These are phyloP conservation scores for Drosophila nannoptera DNA, from an alignment of 1,140 invertebrate species.

Conservation along the genomic window DNA sequence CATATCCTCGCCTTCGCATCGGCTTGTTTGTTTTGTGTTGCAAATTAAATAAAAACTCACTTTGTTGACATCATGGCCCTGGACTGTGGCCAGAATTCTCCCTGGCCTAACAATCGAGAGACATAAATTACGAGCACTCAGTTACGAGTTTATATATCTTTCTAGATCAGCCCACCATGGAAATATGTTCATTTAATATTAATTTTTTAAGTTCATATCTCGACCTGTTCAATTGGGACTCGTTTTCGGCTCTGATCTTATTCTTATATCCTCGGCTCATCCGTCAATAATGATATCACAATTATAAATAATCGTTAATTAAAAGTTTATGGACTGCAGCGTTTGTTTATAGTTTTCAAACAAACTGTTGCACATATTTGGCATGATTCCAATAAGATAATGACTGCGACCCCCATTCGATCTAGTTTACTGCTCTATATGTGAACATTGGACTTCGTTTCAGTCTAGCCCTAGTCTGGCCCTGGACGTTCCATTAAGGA, in stretches of 20 bases:
- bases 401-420: no score
- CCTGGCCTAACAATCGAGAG: constrained; percentile 12
- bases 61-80: constrained; percentile 59
- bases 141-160: neutral
- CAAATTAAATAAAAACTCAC: constrained; percentile 70
- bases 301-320: constrained; percentile 4
- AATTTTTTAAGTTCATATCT: no score
- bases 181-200: no score
- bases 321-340: neutral
- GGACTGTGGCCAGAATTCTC: constrained; percentile 3
- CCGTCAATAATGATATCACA: constrained; percentile 17
- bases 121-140: constrained; percentile 38
- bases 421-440: neutral
- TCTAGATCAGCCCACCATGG: no score
- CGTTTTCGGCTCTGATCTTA: no score
- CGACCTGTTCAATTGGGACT: no score
- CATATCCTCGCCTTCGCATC: constrained; percentile 37
- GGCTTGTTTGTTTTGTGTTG: constrained; percentile 33
- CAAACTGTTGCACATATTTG: constrained; percentile 53
- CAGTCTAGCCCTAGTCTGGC: neutral
- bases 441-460: neutral
- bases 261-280: no score
- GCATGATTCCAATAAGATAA: constrained; percentile 41
- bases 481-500: neutral
- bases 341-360: constrained; percentile 24